Evolutionary conservation across 2,113 vertebrate species (phyloP).

Genomic region (Toxotes jaculatrix): DNA sequence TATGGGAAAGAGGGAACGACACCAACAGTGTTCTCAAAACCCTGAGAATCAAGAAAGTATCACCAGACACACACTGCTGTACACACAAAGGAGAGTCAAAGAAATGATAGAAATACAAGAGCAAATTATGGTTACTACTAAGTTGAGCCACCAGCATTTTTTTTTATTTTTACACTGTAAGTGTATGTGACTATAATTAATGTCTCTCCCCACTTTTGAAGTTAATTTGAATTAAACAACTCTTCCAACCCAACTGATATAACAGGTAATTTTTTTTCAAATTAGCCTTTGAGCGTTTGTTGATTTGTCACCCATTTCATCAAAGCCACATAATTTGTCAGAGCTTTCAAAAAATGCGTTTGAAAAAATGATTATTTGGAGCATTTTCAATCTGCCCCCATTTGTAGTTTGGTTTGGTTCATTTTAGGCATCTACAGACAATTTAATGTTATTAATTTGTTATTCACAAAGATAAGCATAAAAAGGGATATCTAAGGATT

Average conservation of each 20-base stretch:
- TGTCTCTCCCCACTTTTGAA: too few relatives aligned
- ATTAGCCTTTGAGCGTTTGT: too few relatives aligned
- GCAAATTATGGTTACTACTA: background rate
- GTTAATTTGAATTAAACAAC: too few relatives aligned
- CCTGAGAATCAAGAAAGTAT: slow-evolving; percentile 17
- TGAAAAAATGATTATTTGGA: background rate
- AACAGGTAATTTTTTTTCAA: too few relatives aligned
- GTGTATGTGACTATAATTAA: too few relatives aligned
- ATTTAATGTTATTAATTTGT: background rate
- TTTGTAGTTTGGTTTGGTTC: background rate
- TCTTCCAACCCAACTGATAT: too few relatives aligned
- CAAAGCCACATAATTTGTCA: too few relatives aligned
- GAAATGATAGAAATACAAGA: background rate
- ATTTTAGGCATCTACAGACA: background rate
- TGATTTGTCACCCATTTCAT: too few relatives aligned
- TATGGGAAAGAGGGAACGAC: slow-evolving; percentile 40
- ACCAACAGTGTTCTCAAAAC: slow-evolving; percentile 38
- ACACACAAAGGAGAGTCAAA: slow-evolving; percentile 5
- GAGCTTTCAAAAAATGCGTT: too few relatives aligned
- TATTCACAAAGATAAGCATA: background rate
- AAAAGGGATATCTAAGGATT: background rate
- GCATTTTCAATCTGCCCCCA: background rate
- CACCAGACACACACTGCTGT: slow-evolving; percentile 11
- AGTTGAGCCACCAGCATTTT: background rate
- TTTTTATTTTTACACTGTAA: too few relatives aligned